phyloP scores from a whole-genome alignment of 2,888 invertebrate species.

The Phalera bucephala region DNA sequence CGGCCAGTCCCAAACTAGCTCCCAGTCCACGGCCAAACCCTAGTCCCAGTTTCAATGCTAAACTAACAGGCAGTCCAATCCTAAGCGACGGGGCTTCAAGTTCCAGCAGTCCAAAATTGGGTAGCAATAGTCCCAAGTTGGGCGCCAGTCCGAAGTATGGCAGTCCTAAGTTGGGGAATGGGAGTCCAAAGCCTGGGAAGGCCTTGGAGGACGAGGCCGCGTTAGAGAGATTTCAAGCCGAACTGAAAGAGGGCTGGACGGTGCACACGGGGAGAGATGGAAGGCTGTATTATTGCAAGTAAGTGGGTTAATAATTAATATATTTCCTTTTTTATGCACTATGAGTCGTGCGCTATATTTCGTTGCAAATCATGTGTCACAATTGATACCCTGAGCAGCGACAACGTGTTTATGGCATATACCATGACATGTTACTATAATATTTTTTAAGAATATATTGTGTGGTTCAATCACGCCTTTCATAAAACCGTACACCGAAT shows the following conservation, averaged over 20 bases:
- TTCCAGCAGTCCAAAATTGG: conserved; percentile 42
- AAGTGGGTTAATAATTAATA: conserved; percentile 73
- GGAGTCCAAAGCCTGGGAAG: conserved; percentile 59
- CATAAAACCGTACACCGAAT: too few relatives aligned
- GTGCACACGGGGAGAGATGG: conserved; percentile 91
- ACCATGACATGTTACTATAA: too few relatives aligned
- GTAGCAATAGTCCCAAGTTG: conserved; percentile 46
- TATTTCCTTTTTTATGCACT: too few relatives aligned
- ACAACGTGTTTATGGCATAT: too few relatives aligned
- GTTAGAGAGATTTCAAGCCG: conserved; percentile 82
- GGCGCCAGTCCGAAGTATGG: conserved; percentile 70
- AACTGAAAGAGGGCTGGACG: conserved; percentile 89
- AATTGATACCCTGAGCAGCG: too few relatives aligned
- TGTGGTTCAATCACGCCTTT: too few relatives aligned
- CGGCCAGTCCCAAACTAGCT: conserved; percentile 68
- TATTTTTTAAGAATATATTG: too few relatives aligned
- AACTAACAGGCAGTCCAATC: conserved; percentile 55
- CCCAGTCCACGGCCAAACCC: conserved; percentile 59
- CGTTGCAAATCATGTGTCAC: too few relatives aligned
- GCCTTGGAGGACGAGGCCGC: conserved; percentile 67
- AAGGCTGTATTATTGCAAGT: conserved; percentile 96
- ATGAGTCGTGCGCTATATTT: too few relatives aligned
- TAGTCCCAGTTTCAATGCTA: conserved; percentile 32
- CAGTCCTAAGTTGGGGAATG: conserved; percentile 71
- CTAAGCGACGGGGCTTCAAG: conserved; percentile 49